These are phyloP conservation scores for Drosophila neotestacea DNA, from an alignment of 2,888 invertebrate genomes.

Conservation along the genomic window DNA sequence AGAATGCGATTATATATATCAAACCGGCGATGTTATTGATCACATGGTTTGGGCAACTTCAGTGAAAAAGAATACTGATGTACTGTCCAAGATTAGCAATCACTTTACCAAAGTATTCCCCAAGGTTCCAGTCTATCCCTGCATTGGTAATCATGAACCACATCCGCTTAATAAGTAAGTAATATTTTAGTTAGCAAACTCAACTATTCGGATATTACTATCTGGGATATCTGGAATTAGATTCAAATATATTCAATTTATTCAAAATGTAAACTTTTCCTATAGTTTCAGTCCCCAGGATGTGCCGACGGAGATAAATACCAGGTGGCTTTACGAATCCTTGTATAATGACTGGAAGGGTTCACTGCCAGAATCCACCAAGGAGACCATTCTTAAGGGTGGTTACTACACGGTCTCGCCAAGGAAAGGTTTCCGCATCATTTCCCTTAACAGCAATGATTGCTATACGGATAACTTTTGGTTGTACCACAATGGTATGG, in stretches of 20 bases:
- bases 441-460: conserved; percentile 93
- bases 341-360: conserved; percentile 89
- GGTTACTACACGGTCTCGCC: conserved; percentile 92
- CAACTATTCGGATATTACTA: too few relatives aligned
- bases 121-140: conserved; percentile 88
- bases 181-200: too few relatives aligned
- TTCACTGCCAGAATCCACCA: conserved; percentile 89
- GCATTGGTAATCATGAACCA: conserved; percentile 94
- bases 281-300: conserved; percentile 88
- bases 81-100: conserved; percentile 86
- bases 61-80: conserved; percentile 87
- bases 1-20: conserved; percentile 90
- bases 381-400: conserved; percentile 87
- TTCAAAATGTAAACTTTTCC: background rate
- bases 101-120: conserved; percentile 87
- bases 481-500: conserved; percentile 90
- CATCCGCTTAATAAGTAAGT: conserved; percentile 91
- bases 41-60: conserved; percentile 96
- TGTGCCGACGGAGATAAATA: conserved; percentile 85
- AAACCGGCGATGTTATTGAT: conserved; percentile 94
- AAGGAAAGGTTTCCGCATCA: conserved; percentile 89
- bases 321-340: conserved; percentile 91
- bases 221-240: too few relatives aligned
- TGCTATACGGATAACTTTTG: conserved; percentile 87
- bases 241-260: background rate